phyloP scores from a whole-genome alignment of 2,888 invertebrate species.

The Osmoderma eremita region DNA sequence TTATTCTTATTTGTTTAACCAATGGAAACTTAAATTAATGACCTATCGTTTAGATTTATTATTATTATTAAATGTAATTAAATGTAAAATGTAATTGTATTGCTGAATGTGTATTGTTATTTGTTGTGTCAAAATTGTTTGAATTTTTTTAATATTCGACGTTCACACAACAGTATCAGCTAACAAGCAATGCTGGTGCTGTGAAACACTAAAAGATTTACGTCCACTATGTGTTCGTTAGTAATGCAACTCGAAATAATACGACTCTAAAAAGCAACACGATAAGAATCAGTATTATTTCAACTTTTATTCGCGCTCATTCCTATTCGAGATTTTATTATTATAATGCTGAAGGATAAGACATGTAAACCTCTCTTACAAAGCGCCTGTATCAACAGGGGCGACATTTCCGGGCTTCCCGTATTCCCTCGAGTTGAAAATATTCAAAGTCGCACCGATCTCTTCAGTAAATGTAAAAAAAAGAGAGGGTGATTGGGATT shows the following conservation, averaged over 20 bases:
- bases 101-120: not conserved
- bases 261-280: not conserved
- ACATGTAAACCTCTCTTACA: slow-evolving; percentile 14
- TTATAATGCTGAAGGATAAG: slow-evolving; percentile 4
- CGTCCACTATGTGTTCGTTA: not conserved
- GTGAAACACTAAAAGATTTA: not conserved
- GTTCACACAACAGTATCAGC: no score
- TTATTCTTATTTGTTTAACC: no score
- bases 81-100: not conserved
- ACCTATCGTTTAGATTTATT: no score
- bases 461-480: slow-evolving; percentile 11
- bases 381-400: slow-evolving; percentile 13
- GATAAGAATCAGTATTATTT: not conserved
- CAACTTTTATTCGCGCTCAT: not conserved
- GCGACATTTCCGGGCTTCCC: slow-evolving; percentile 9
- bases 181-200: no score
- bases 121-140: no score
- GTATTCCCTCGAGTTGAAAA: slow-evolving; percentile 19
- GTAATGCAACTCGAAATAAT: not conserved
- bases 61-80: no score
- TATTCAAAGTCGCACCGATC: slow-evolving; percentile 19
- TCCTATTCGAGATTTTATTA: slow-evolving; percentile 22
- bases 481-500: not conserved
- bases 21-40: no score
- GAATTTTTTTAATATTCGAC: no score